Conservation (phyloP, 2,797 vertebrate species). For the Diplodus puntazzo region DNA sequence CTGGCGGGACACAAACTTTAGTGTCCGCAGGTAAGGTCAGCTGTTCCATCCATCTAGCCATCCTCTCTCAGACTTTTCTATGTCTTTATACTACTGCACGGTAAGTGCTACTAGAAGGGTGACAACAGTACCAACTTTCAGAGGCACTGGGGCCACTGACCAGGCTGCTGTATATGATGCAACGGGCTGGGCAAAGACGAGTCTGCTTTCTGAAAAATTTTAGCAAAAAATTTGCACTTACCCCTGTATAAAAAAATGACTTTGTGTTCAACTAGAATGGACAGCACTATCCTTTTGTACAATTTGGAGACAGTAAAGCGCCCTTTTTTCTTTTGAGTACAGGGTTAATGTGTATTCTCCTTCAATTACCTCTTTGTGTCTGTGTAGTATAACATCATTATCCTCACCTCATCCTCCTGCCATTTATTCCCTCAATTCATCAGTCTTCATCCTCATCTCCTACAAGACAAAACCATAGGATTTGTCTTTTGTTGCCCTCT, state of each 20-base stretch:
- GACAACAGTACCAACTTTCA: no score
- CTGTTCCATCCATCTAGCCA: no score
- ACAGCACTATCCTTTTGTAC: neutral
- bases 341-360: neutral
- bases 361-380: constrained; percentile 5
- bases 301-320: neutral
- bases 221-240: neutral
- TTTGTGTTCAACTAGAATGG: neutral
- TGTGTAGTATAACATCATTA: constrained; percentile 53
- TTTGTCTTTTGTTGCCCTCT: constrained; percentile 51
- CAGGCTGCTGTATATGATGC: no score
- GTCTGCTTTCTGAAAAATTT: neutral
- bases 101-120: no score
- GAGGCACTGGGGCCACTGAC: no score
- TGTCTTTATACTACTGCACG: no score
- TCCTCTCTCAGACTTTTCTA: no score
- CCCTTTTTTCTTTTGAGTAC: neutral
- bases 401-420: constrained; percentile 42
- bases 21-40: no score
- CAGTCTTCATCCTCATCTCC: constrained; percentile 1
- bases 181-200: neutral
- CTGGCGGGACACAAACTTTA: no score
- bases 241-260: neutral
- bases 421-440: neutral
- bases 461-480: constrained; percentile 20